Evolutionary conservation across 2,797 vertebrate genomes (phyloP), one percentile per base, ranked within the genome.

Genomic region (Diceros bicornis): DNA sequence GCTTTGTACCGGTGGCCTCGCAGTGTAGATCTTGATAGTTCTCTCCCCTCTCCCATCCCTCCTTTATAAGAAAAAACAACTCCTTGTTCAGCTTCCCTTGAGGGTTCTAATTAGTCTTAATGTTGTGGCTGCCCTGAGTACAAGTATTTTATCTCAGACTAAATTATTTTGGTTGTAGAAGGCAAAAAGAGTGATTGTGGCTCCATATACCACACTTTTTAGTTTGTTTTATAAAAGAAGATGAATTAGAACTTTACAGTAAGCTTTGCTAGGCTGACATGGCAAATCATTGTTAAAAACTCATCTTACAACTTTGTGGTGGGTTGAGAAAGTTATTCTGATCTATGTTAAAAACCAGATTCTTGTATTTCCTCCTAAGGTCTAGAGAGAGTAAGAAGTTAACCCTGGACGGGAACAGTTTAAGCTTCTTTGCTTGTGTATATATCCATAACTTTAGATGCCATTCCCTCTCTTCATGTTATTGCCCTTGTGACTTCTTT

Each of bases 61-160:
- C 14, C 16, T 92, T 59, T 11, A 9, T 55, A 27, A 50, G 52
- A 34, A 75, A 75, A 50, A 64, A 4, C 7, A n/a, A 27, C 52
- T 34, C 47, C 29, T 69, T 8, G 25, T 27, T 61, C 7, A 20
- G 20, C 27, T 79, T 34, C n/a, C 47, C 44, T 41, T 59, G 50
- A 55, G 86, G 96, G 41, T 92, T 92, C 74, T 97, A n/a, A 37
- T 41, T 96, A 85, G 95, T 96, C 96, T 96, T 89, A 83, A 18
- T 97, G 78, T 90, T 47, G 86, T 85, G 96, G 77, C 96, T 98
- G 94, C 81, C 2, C 0, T 93, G 91, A 92, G 93, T 77, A 50
- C 9, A 96, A 95, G 91, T 97, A 92, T 97, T 98, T 41, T 71
- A 97, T 96, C 95, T 97, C 81, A 74, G 96, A 95, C 91, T 32